Evolutionary conservation across 1,140 invertebrate genomes (phyloP), one percentile per base, ranked within the genome.

Genomic region (Nephotettix cincticeps): DNA sequence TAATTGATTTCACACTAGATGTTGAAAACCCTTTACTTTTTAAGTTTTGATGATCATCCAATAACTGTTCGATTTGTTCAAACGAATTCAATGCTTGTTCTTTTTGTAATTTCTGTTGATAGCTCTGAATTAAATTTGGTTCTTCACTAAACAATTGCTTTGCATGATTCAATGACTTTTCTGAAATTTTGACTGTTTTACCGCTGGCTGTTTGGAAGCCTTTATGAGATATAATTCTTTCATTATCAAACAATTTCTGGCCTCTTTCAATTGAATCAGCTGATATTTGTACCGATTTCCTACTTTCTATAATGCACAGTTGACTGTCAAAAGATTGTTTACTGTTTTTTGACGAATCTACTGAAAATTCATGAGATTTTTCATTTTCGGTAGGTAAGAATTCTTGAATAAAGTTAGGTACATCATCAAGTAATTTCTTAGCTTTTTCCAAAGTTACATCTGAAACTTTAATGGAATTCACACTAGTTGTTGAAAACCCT

Each of bases 191-290:
- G 9, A 85, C 76, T 68, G 61, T 72, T 77, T 82, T 84, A 1
- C 80, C 81, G 66, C 73, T 58, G 28, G 80, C 82, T 68, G 80
- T 81, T 66, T 78, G n/a, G 75, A 81, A 81, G 25, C 77, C 77
- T 40, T n/a, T n/a, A n/a, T n/a, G n/a, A n/a, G n/a, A n/a, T n/a
- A n/a, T n/a, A n/a, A n/a, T n/a, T n/a, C n/a, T n/a, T n/a, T n/a
- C n/a, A n/a, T n/a, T n/a, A n/a, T n/a, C n/a, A n/a, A n/a, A n/a
- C n/a, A n/a, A n/a, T n/a, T n/a, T n/a, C n/a, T n/a, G n/a, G n/a
- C n/a, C n/a, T n/a, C n/a, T n/a, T n/a, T n/a, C n/a, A n/a, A n/a
- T n/a, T n/a, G n/a, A n/a, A n/a, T n/a, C n/a, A n/a, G n/a, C n/a
- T n/a, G n/a, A n/a, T n/a, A n/a, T n/a, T n/a, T n/a, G n/a, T n/a